Evolutionary conservation across 2,797 vertebrate genomes (phyloP), one percentile per base, ranked within the genome.

Genomic region (Aulostomus chinensis): DNA sequence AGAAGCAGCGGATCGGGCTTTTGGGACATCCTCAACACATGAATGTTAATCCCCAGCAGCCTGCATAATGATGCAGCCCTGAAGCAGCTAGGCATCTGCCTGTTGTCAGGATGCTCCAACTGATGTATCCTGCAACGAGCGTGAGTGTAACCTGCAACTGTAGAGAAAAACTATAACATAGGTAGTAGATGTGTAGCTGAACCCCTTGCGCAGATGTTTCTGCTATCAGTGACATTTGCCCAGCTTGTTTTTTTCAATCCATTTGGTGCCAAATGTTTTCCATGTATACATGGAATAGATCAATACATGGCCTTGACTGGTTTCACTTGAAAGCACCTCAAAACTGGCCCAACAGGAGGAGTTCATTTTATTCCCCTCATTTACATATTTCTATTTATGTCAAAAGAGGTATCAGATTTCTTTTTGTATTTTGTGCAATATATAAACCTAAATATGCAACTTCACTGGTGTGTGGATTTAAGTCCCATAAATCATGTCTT

Each of bases 1-100:
- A 99, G 91, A 99, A 99, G 80, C 97, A 99, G 83, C 91, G 97
- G 58, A 98, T 99, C 3, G 97, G 97, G 10, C 92, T 99, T 57
- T 73, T 99, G 43, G 96, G 94, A 54, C 96, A 99, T 86, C 95
- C 97, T 64, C 94, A 95, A 26, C 94, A 98, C 86, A 76, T 96
- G 89, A 97, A 95, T 40, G 90, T 93, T 74, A 98, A 97, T 89
- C 94, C 97, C 8, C 97, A 98, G 90, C 96, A 96, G 48, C 95
- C 96, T 0, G 96, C 95, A 0, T 99, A 69, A 90, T 67, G 41
- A 9, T 7, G 1, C 7, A 1, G 50, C 22, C 15, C 22, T 5
- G 54, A 14, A 26, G 54, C 54, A 9, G 31, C 35, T 45, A 24
- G 3, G 5, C 36, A 7, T 15, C 21, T 17, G 25, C 47, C 51